These are phyloP conservation scores for Dasypus novemcinctus DNA, from an alignment of 2,113 vertebrate genomes.

Conservation along the genomic window DNA sequence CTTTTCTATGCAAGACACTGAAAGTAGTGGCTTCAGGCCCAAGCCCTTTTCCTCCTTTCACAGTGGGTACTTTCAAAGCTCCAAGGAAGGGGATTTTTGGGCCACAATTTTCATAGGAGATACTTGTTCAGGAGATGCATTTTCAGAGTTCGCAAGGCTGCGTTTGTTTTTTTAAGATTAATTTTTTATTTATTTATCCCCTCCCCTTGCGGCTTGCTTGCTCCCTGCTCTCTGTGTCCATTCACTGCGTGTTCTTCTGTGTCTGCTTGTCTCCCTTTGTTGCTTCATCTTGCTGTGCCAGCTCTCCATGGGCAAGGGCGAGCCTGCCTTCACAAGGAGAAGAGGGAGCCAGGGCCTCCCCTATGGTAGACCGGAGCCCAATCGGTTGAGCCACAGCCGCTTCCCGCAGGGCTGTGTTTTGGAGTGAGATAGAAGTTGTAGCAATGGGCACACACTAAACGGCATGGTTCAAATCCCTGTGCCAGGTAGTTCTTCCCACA, in stretches of 20 bases:
- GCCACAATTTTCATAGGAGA: background rate
- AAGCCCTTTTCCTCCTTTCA: background rate
- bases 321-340: too few species aligned
- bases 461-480: background rate
- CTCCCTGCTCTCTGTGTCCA: too few species aligned
- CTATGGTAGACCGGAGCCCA: too few species aligned
- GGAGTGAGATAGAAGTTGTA: background rate
- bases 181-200: too few species aligned
- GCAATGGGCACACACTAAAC: background rate
- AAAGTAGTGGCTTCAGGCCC: background rate
- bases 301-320: too few species aligned
- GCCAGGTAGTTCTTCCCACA: background rate
- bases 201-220: too few species aligned
- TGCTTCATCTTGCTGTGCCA: too few species aligned
- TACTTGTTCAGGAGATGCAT: background rate
- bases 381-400: too few species aligned
- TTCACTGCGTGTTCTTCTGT: too few species aligned
- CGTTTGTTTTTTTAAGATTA: too few species aligned
- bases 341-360: too few species aligned
- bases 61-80: background rate
- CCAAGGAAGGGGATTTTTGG: background rate
- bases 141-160: background rate
- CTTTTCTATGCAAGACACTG: background rate
- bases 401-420: background rate
- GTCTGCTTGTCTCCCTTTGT: too few species aligned